phyloP scores from a whole-genome alignment of 2,797 vertebrate species.

The Pelochelys cantorii region DNA sequence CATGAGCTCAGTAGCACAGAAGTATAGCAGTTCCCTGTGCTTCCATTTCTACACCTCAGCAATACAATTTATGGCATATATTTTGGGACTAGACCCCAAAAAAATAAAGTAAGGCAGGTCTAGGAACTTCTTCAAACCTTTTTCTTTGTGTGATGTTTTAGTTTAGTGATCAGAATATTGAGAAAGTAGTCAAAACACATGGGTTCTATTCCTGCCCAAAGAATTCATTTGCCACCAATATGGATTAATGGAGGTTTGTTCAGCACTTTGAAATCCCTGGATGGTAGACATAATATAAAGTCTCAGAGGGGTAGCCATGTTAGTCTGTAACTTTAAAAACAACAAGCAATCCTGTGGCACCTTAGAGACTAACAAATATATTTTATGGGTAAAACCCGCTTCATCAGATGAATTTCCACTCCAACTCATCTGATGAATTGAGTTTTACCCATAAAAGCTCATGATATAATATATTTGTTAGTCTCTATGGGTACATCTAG shows the following conservation, averaged over 20 bases:
- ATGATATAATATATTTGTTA: too few species aligned
- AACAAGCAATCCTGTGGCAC: too few species aligned
- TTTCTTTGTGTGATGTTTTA: background rate
- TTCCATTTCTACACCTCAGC: background rate
- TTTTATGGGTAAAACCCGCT: too few species aligned
- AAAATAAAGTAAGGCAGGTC: background rate
- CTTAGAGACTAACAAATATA: too few species aligned
- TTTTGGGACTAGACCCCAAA: conserved; percentile 5
- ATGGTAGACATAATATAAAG: background rate
- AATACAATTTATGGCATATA: background rate
- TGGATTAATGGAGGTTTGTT: background rate
- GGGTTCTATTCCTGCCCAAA: background rate
- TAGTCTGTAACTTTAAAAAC: too few species aligned
- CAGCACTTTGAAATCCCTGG: background rate
- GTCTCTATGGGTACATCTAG: too few species aligned
- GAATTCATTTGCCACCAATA: background rate
- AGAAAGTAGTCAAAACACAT: background rate
- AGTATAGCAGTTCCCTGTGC: background rate
- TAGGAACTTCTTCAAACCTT: background rate
- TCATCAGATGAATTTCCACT: too few species aligned
- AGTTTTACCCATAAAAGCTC: too few species aligned
- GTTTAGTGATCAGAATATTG: background rate
- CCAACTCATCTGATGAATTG: too few species aligned
- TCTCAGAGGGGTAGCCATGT: too few species aligned
- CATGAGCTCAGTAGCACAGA: conserved; percentile 7